Evolutionary conservation across 2,113 vertebrate species (phyloP).

Genomic region (mouse (Mus musculus)): DNA sequence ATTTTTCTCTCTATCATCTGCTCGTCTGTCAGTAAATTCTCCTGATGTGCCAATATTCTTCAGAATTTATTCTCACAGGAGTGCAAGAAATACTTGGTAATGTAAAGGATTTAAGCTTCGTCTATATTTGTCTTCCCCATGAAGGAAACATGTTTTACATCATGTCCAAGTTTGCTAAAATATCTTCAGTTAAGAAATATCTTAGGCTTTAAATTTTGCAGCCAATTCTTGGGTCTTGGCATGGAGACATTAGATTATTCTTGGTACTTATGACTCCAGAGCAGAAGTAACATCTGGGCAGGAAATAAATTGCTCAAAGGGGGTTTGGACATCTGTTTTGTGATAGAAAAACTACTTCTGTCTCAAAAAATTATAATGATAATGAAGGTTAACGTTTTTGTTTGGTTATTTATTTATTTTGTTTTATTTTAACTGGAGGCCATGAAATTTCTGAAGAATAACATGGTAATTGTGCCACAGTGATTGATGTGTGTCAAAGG

Average conservation of each 20-base stretch:
- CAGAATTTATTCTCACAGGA: not conserved
- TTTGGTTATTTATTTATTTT: not conserved
- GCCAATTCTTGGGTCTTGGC: not conserved
- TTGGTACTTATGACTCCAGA: not conserved
- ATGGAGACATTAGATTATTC: not conserved
- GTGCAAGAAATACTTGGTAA: not conserved
- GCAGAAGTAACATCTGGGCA: not conserved
- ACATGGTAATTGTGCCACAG: not conserved
- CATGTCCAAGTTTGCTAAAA: not conserved
- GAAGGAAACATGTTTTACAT: not conserved
- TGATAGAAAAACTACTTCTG: not conserved
- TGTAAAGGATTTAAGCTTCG: not conserved
- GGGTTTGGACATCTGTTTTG: not conserved
- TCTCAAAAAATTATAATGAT: constrained; percentile 7
- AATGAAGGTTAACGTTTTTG: not conserved
- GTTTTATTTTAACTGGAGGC: not conserved
- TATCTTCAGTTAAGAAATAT: not conserved
- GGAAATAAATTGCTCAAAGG: not conserved
- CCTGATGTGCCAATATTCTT: not conserved
- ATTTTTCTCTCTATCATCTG: not conserved
- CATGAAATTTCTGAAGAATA: not conserved
- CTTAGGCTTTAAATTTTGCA: not conserved
- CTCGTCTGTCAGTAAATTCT: not conserved
- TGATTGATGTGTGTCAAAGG: not conserved
- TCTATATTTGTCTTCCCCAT: not conserved